These are phyloP conservation scores for Trichosurus vulpecula DNA, from an alignment of 2,797 vertebrate genomes.

Conservation along the genomic window DNA sequence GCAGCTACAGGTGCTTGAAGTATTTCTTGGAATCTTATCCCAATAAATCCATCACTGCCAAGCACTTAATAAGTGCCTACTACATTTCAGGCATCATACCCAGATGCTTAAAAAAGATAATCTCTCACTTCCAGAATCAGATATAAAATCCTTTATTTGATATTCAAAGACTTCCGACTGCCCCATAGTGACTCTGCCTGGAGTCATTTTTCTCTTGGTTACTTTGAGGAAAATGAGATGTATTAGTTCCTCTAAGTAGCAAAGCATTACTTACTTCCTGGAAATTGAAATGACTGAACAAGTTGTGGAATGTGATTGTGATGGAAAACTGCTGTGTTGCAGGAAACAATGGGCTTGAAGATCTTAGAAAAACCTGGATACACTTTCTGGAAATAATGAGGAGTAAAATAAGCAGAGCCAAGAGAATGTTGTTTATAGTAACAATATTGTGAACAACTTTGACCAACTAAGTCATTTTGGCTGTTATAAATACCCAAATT, in stretches of 20 bases:
- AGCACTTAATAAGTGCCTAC: not conserved
- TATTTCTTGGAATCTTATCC: not conserved
- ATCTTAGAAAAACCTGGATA: not conserved
- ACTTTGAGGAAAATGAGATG: not conserved
- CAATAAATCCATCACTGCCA: not conserved
- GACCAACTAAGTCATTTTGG: not conserved
- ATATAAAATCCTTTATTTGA: not conserved
- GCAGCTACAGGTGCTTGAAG: not conserved
- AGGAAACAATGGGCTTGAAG: not conserved
- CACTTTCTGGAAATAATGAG: not conserved
- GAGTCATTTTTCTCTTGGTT: not conserved
- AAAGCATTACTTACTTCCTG: not conserved
- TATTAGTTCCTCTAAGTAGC: not conserved
- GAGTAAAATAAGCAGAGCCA: not conserved
- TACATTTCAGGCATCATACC: not conserved
- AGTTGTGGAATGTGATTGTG: not conserved
- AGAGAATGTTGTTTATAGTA: not conserved
- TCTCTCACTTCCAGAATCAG: not conserved
- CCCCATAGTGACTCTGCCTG: not conserved
- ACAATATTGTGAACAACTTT: not conserved
- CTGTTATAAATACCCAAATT: not conserved
- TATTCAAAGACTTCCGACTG: not conserved
- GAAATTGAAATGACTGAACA: not conserved
- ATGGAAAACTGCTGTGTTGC: rapidly evolving
- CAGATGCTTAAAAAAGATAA: not conserved